Conservation (phyloP, 2,113 vertebrate species). For the Columba livia region DNA sequence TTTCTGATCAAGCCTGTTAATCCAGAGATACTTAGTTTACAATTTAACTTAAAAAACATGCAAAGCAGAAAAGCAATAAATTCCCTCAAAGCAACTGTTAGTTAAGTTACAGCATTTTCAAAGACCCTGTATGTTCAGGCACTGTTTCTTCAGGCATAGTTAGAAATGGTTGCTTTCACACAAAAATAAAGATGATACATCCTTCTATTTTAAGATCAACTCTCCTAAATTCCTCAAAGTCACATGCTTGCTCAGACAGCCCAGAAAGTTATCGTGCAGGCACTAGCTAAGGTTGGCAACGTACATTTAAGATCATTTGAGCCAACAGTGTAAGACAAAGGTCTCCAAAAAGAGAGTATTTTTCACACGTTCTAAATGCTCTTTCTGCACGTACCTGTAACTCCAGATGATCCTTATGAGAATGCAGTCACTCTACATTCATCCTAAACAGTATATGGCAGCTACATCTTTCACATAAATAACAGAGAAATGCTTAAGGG, state of each 20-base stretch:
- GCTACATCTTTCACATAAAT: not conserved
- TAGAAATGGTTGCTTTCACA: not conserved
- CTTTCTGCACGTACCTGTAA: not conserved
- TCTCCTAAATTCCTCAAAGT: not conserved
- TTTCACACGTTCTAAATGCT: not conserved
- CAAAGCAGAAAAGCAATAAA: not conserved
- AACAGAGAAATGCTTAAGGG: not conserved
- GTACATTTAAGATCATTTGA: not conserved
- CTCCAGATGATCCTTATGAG: not conserved
- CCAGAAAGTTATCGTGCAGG: not conserved
- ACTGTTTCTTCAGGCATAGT: not conserved
- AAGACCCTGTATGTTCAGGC: not conserved
- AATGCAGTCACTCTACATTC: not conserved
- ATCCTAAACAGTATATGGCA: not conserved
- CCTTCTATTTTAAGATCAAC: not conserved
- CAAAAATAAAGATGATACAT: constrained; percentile 1
- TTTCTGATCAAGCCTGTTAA: not conserved
- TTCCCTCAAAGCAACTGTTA: not conserved
- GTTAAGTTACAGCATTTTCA: not conserved
- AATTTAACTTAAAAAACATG: not conserved
- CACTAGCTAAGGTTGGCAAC: not conserved
- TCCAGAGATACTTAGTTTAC: not conserved
- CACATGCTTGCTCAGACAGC: not conserved
- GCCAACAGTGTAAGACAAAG: not conserved
- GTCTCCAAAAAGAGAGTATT: not conserved